phyloP scores from a whole-genome alignment of 2,113 vertebrate species.

The Bucco capensis region DNA sequence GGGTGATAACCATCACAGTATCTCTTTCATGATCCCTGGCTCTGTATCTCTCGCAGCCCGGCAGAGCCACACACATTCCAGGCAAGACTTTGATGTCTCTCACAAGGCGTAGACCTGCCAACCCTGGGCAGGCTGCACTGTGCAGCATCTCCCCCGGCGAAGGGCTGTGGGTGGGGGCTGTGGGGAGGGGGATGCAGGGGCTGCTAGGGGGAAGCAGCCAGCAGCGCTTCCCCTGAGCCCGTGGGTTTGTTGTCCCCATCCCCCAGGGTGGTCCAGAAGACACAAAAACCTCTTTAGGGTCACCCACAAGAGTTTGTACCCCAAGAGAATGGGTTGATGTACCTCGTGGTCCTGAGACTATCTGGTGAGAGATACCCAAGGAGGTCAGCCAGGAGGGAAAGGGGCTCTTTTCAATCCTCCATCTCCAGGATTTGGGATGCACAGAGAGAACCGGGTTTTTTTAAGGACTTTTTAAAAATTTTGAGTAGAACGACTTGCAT shows the following conservation, averaged over 20 bases:
- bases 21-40: constrained; percentile 61
- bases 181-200: background rate
- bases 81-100: constrained; percentile 65
- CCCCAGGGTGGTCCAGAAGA: accelerated
- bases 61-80: constrained; percentile 73
- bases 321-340: background rate
- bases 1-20: constrained; percentile 67
- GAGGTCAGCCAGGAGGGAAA: background rate
- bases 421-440: background rate
- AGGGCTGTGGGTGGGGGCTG: background rate
- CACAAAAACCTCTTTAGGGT: background rate
- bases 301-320: background rate
- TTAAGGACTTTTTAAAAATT: background rate
- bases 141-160: background rate
- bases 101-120: background rate
- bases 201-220: background rate
- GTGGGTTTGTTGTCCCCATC: background rate
- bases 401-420: background rate
- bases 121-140: constrained; percentile 14
- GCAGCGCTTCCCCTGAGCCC: background rate
- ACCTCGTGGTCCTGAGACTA: accelerated
- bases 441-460: accelerated
- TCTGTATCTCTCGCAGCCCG: background rate
- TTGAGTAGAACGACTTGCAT: background rate
- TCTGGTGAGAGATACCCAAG: background rate